phyloP scores from a whole-genome alignment of 2,113 vertebrate genomes.

The Panthera leo region DNA sequence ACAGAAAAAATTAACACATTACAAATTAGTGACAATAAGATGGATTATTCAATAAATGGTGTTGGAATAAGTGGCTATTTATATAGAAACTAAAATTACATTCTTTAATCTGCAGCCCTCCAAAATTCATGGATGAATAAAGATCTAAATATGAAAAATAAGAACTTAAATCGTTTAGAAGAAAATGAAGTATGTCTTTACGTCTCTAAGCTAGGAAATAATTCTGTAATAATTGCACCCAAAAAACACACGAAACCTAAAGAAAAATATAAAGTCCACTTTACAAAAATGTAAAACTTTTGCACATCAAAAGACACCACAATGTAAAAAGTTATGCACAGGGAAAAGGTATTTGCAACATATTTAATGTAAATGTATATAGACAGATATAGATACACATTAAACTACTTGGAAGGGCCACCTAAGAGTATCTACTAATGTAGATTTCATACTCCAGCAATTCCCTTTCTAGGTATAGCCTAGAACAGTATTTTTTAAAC shows the following conservation, averaged over 20 bases:
- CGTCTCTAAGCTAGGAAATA: not conserved
- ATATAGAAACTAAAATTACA: not conserved
- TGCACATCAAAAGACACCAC: not conserved
- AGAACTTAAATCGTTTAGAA: not conserved
- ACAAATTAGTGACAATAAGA: not conserved
- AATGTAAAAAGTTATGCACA: not conserved
- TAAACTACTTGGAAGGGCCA: not conserved
- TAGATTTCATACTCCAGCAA: not conserved
- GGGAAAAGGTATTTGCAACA: not conserved
- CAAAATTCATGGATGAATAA: not conserved
- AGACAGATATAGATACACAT: not conserved
- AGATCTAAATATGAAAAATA: not conserved
- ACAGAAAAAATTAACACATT: not conserved
- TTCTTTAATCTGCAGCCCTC: not conserved
- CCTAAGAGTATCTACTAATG: not conserved
- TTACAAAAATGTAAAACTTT: constrained; percentile 13
- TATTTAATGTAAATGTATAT: not conserved
- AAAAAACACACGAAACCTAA: not conserved
- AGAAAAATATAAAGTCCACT: not conserved
- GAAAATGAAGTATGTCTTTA: not conserved
- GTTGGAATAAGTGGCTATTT: not conserved
- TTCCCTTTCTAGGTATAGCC: not conserved
- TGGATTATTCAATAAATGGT: constrained; percentile 2
- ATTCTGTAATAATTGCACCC: not conserved
- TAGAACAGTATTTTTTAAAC: not conserved